Evolutionary conservation across 2,113 vertebrate genomes (phyloP), one percentile per base, ranked within the genome.

Genomic region (Dissostichus mawsoni): DNA sequence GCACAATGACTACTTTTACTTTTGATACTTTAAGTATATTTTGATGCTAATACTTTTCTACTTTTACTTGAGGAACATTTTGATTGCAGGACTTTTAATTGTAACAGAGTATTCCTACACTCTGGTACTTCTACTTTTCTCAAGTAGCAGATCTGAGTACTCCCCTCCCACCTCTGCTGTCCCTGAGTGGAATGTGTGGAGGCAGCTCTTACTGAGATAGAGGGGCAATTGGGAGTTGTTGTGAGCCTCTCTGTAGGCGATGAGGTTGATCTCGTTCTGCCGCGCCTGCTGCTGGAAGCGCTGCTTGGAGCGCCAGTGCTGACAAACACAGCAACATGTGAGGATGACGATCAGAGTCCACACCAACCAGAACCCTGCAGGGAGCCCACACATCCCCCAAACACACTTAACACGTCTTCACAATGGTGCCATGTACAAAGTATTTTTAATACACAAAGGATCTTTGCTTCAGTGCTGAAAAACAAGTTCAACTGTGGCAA

Each of bases 221-320:
- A 99, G 96, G 0, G 97, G 97, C 64, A 97, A 93, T 11, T 96
- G 95, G 67, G 97, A 95, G 90, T 98, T 97, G 93, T 96, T 99
- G 82, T 97, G 96, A 67, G 96, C 97, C 92, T 98, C 97, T 74
- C 97, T 95, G 92, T 98, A 99, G 8, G 97, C 97, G 0, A 99
- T 98, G 89, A 99, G 95, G 95, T 99, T 99, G 92, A 99, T 99
- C 87, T 99, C 97, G 3, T 97, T 97, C 55, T 99, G 98, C 72
- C 97, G 94, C 83, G 97, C 97, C 81, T 99, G 97, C 64, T 97
- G 97, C 87, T 98, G 97, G 18, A 98, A 96, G 41, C 97, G 97
- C 82, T 97, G 97, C 89, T 99, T 99, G 90, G 97, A 95, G 74
- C 97, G 95, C 53, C 97, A 97, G 90, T 98, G 98, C 62, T 99